Base-by-base conservation (phyloP, 2,888 invertebrate species). In the Amblyjoppa proteus region DNA sequence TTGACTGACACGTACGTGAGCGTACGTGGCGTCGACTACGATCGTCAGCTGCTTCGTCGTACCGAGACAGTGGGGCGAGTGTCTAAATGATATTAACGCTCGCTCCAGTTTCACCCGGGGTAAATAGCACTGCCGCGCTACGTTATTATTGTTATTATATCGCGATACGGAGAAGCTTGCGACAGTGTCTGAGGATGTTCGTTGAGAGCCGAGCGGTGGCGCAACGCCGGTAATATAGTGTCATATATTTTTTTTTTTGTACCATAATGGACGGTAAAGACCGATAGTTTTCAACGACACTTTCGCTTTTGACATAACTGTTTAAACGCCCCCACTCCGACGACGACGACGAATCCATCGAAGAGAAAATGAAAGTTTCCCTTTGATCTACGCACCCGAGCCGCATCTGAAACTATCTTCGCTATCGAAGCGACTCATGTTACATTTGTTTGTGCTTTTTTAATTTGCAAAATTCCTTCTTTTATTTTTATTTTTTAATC, bases 51-150 rank as follows among this genome's bases (percentile, higher is more conserved):
- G 20, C 13, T 45, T 58, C 61, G 61, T 34, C 61, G 61, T 61
- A 13, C 13, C 5, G 16, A 73, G 69, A 25, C 51, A 75, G 38
- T 49, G 53, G 66, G 69, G 41, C 45, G 53, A 64, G 69, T 74
- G 81, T 64, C 81, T 85, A 85, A 85, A 85, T 84, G 86, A 85
- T 80, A 86, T 87, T 85, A 45, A 85, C 84, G 78, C 74, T 81
- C 78, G 84, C 78, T 85, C 81, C 74, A 85, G 74, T 86, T 84
- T 83, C 69, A 73, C 87, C 16, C 88, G 89, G 75, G 81, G 56
- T 64, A 58, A 82, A 81, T 76, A 70, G 31, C 34, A 11, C 20
- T 34, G 9, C 28, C 11, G 13, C 34, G 13, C 34, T 28, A 20
- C 31, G 64, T 20, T 61, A 41, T 41, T n/a, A 74, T 49, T 75